A percentile compares a stretch with the other conserved stretches of the same genome.
phyloP scores from a whole-genome alignment of 2,797 vertebrate species.

The Salarias fasciatus region DNA sequence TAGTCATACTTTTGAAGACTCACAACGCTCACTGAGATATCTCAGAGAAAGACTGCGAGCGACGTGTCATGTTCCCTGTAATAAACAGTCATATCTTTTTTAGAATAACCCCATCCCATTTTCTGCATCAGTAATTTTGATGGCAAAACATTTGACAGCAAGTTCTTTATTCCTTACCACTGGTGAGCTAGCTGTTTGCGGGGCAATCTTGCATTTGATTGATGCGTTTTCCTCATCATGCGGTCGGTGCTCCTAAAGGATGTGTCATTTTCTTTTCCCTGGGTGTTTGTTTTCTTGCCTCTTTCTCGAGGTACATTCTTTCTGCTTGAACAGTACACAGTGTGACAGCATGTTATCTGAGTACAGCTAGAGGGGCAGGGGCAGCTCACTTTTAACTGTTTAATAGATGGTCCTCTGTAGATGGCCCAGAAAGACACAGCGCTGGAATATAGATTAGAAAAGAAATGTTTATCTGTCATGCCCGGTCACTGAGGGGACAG shows the following conservation, averaged over 20 bases:
- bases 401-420: constrained; percentile 27
- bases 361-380: constrained; percentile 19
- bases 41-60: constrained; percentile 31
- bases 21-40: constrained; percentile 25
- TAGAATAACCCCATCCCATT: constrained; percentile 54
- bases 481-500: no score
- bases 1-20: constrained; percentile 40
- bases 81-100: constrained; percentile 50
- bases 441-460: no score
- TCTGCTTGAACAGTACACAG: constrained; percentile 8
- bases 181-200: no score
- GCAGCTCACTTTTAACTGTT: constrained; percentile 14
- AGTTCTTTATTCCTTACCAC: constrained; percentile 31
- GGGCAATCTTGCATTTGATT: background rate
- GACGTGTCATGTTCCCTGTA: constrained; percentile 30
- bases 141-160: constrained; percentile 50
- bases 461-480: no score
- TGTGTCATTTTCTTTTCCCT: constrained; percentile 10
- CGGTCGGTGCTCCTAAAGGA: background rate
- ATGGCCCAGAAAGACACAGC: background rate
- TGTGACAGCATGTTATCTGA: constrained; percentile 29
- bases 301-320: constrained; percentile 8
- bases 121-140: constrained; percentile 60
- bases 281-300: background rate
- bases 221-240: background rate